Evolutionary conservation across 2,113 vertebrate genomes (phyloP), one percentile per base, ranked within the genome.

Genomic region (Neogale vison): DNA sequence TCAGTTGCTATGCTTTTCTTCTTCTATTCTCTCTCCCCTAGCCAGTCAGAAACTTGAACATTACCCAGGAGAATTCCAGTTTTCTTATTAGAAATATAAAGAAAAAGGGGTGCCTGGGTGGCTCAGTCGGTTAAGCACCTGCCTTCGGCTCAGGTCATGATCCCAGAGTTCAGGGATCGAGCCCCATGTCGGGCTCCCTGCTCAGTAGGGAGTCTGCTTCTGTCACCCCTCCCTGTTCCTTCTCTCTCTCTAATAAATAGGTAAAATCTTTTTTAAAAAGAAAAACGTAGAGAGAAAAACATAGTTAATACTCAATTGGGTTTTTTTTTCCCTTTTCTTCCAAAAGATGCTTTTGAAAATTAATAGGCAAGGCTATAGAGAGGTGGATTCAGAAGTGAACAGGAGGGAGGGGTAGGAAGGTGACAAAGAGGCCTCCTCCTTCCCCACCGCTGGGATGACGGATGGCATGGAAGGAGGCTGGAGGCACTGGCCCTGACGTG

Each of bases 361-460:
- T 36, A 88, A 17, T 18, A 50, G 57, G 39, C 36, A 80, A 59
- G 63, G 39, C 39, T 17, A 39, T 29, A 47, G 42, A 36, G 36
- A 88, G 90, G 84, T 65, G 21, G 77, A 65, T 74, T 20, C 31
- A 10, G 61, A 79, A 90, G 76, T 47, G 45, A 50, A 47, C 7
- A 34, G 3, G 4, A 47, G 1, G 21, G 31, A n/a, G 20, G 14
- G 47, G 5, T 47, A 55, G 81, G 14, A 29, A 50, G 24, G 57
- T 21, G 47, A 61, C 71, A 52, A 42, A 10, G 15, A 63, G 13
- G 6, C 26, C 36, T 26, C 9, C 59, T 4, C 21, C 47, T 45
- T 18, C 50, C 29, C n/a, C 4, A 0, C 5, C 6, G 2, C 3
- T 0, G 1, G 31, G 31, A 1, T 52, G 20, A 20, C 29, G 0